Base-by-base conservation (phyloP, 2,113 vertebrate species). In the Caranx melampygus region DNA sequence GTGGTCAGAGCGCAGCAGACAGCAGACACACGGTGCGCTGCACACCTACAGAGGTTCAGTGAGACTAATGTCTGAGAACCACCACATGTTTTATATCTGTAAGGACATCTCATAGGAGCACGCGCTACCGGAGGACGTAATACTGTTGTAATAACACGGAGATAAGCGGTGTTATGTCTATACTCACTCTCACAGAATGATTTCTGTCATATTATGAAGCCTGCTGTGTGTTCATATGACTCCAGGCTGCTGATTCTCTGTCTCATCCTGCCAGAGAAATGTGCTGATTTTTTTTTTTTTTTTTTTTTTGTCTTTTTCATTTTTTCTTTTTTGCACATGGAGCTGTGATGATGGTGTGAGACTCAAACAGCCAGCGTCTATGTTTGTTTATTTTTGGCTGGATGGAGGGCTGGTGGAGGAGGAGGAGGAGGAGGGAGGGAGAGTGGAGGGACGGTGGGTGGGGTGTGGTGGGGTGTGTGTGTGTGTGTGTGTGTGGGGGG, bases 381-480 rank as follows among this genome's bases (percentile, higher is more conserved):
- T 79, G 90, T 86, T 87, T 92, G 88, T 90, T 91, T 91, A 87
- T 83, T 85, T 91, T 86, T 81, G 79, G 86, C 72, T 73, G 79
- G 81, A 33, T 73, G 81, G 57, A 34, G 74, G 40, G 59, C 42
- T 49, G 76, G 35, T 21, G 58, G 72, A 13, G 76, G 62, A 13
- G 54, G 49, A 20, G 26, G 37, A 2, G 59, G 66, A 35, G 75
- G 44, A 11, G 54, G 34, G 64, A 76, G 57, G 57, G 63, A 12
- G 33, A 44, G 47, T 44, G 61, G 49, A 33, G 57, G 12, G 33
- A 16, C 15, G 52, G 62, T 15, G 40, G 52, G 55, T 44, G 61
- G 57, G 8, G 33, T 52, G 55, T 61, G 26, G 40, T 49, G 61
- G n/a, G 26, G 26, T 26, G 26, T 26, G 26, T 26, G 26, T 26